These are phyloP conservation scores for Acanthopagrus latus DNA, from an alignment of 2,797 vertebrate genomes.

Conservation along the genomic window DNA sequence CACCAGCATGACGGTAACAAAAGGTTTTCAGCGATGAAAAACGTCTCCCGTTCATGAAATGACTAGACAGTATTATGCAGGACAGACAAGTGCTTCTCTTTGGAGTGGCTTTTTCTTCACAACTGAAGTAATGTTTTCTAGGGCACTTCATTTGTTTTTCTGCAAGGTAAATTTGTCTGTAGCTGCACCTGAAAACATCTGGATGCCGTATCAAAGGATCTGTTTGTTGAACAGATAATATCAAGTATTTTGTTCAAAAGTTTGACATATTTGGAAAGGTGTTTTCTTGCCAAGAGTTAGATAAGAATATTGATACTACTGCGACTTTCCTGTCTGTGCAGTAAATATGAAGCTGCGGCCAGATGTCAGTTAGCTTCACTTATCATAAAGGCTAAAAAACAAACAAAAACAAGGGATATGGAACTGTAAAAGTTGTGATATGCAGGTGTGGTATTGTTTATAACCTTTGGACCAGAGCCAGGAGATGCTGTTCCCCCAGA, in stretches of 20 bases:
- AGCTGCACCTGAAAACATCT: neutral
- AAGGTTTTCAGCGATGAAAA: neutral
- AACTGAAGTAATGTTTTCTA: neutral
- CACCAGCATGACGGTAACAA: neutral
- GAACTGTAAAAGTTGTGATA: neutral
- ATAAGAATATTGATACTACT: neutral
- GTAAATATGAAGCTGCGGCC: neutral
- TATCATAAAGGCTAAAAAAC: no score
- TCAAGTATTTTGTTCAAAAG: neutral
- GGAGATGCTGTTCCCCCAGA: neutral
- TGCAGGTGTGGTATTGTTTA: neutral
- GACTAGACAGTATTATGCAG: constrained; percentile 5
- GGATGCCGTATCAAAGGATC: neutral
- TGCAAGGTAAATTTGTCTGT: neutral
- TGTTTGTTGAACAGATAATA: neutral
- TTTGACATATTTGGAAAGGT: constrained; percentile 7
- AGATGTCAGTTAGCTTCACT: neutral
- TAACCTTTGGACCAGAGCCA: neutral
- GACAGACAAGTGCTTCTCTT: neutral
- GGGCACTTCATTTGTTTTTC: neutral
- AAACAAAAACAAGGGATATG: neutral
- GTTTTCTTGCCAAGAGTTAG: neutral
- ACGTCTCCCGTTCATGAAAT: neutral
- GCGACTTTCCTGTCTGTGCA: neutral
- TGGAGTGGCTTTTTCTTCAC: neutral